Conservation (phyloP, 2,113 vertebrate species). For the Mionectes macconnelli region DNA sequence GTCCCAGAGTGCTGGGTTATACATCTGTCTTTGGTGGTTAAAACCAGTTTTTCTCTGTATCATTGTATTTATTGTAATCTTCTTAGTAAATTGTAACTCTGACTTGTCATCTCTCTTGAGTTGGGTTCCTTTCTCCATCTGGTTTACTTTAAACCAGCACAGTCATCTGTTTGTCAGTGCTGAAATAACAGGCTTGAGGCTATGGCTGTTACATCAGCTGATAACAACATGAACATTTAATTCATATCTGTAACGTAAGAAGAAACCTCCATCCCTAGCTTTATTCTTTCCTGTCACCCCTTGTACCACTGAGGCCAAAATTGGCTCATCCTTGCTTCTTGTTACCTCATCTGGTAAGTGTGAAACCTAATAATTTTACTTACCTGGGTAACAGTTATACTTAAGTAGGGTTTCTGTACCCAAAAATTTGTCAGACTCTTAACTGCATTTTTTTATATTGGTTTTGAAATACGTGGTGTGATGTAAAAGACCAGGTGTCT, state of each 20-base stretch:
- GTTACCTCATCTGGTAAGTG: not conserved
- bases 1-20: no score
- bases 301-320: not conserved
- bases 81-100: no score
- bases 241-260: not conserved
- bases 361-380: not conserved
- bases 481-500: not conserved
- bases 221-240: not conserved
- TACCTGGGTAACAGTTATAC: not conserved
- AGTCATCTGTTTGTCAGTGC: not conserved
- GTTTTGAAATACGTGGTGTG: not conserved
- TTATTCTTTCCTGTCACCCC: not conserved
- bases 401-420: not conserved
- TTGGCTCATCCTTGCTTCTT: not conserved
- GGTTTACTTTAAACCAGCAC: no score
- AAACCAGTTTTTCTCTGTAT: no score
- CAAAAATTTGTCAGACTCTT: not conserved
- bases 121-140: no score
- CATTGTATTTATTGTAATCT: no score
- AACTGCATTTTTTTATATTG: not conserved
- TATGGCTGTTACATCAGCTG: not conserved
- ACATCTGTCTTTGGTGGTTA: no score
- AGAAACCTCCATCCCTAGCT: not conserved
- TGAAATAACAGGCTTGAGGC: not conserved
- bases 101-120: no score